Conservation (phyloP, 2,888 invertebrate species). For the Hemaris fuciformis region DNA sequence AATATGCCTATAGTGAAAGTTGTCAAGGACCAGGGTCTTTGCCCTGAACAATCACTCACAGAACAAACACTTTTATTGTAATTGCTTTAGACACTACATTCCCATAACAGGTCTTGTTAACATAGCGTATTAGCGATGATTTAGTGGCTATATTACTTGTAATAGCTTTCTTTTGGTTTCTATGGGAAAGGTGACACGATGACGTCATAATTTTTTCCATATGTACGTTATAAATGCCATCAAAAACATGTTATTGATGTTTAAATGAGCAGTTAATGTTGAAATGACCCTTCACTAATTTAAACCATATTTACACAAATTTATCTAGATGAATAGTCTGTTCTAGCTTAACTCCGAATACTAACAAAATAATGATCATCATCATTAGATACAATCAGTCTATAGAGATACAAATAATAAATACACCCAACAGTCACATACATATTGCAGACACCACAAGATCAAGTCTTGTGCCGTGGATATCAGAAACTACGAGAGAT, state of each 20-base stretch:
- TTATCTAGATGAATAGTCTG: too few species aligned
- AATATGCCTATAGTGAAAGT: constrained; percentile 41
- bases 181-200: constrained; percentile 10
- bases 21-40: constrained; percentile 45
- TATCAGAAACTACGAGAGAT: too few species aligned
- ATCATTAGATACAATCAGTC: too few species aligned
- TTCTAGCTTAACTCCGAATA: too few species aligned
- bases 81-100: neutral
- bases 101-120: constrained; percentile 12
- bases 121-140: constrained; percentile 37
- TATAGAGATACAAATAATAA: too few species aligned
- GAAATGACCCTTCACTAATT: too few species aligned
- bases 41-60: constrained; percentile 27
- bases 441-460: too few species aligned
- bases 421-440: too few species aligned
- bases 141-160: constrained; percentile 33
- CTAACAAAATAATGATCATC: too few species aligned
- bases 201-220: neutral
- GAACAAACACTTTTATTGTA: neutral
- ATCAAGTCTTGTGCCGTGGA: too few species aligned
- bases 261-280: too few species aligned
- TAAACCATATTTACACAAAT: too few species aligned
- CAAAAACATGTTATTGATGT: neutral
- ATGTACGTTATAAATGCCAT: neutral
- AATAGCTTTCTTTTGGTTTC: constrained; percentile 32